phyloP scores from a whole-genome alignment of 2,888 invertebrate species.

The Hypsopygia costalis region DNA sequence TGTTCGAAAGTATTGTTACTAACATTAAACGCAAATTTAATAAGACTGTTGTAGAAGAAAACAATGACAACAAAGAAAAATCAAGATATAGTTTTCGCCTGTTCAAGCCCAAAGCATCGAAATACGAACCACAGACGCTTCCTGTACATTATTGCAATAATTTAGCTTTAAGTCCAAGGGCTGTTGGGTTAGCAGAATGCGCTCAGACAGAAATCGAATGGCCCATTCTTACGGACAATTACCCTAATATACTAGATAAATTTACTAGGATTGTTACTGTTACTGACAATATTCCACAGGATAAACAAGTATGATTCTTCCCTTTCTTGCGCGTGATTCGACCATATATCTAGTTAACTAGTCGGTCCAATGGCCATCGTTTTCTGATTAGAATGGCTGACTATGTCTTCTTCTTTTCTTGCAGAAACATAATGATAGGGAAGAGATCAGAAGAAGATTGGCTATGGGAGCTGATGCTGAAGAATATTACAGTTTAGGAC shows the following conservation, averaged over 20 bases:
- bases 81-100: slow-evolving; percentile 50
- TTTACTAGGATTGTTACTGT: slow-evolving; percentile 68
- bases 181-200: slow-evolving; percentile 66
- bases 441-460: slow-evolving; percentile 93
- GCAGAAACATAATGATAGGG: slow-evolving; percentile 94
- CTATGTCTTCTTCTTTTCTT: slow-evolving; percentile 40
- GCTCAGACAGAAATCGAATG: slow-evolving; percentile 76
- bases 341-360: too few relatives aligned
- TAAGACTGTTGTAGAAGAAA: slow-evolving; percentile 53
- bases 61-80: slow-evolving; percentile 39
- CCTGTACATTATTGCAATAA: slow-evolving; percentile 51
- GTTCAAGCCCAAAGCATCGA: slow-evolving; percentile 55
- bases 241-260: slow-evolving; percentile 68
- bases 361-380: too few relatives aligned
- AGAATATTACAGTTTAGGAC: slow-evolving; percentile 83
- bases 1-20: slow-evolving; percentile 67
- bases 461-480: slow-evolving; percentile 92
- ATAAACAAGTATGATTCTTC: slow-evolving; percentile 41
- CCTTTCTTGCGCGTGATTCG: too few relatives aligned
- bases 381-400: too few relatives aligned
- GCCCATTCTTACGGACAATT: slow-evolving; percentile 73
- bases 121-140: slow-evolving; percentile 35
- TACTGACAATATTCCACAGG: slow-evolving; percentile 35
- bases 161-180: slow-evolving; percentile 77
- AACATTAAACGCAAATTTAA: slow-evolving; percentile 67